A percentile compares a stretch with the other conserved stretches of the same genome.
phyloP scores from a whole-genome alignment of 2,888 invertebrate genomes.

The Papilio protenor region DNA sequence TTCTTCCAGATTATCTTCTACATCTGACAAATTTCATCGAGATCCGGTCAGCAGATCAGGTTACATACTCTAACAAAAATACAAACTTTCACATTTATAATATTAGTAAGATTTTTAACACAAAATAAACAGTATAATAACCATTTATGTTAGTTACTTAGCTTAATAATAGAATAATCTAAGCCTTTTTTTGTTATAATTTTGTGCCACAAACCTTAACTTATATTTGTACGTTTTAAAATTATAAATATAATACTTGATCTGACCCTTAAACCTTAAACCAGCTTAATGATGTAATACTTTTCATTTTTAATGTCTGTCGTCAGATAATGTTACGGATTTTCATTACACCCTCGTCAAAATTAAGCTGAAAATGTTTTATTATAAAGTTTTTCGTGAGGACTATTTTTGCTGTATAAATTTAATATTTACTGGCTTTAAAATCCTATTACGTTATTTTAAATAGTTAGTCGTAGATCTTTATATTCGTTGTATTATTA shows the following conservation, averaged over 20 bases:
- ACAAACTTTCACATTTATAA: too few relatives aligned
- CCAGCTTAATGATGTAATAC: not conserved
- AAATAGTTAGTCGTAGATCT: not conserved
- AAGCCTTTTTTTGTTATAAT: too few relatives aligned
- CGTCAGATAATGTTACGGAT: not conserved
- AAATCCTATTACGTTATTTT: not conserved
- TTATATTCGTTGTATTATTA: not conserved
- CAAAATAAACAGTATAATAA: too few relatives aligned
- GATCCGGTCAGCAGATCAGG: too few relatives aligned
- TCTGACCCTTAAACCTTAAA: not conserved
- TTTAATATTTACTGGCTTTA: not conserved
- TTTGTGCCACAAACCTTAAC: too few relatives aligned
- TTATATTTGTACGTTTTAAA: not conserved
- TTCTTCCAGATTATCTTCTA: too few relatives aligned
- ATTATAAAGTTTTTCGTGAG: not conserved
- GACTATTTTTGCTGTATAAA: not conserved
- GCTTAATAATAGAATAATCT: too few relatives aligned
- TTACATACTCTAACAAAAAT: too few relatives aligned
- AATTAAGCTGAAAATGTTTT: conserved; percentile 8
- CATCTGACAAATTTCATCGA: too few relatives aligned
- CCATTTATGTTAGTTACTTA: too few relatives aligned
- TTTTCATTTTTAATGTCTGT: conserved; percentile 7
- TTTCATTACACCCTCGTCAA: conserved; percentile 15
- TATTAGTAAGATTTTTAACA: too few relatives aligned
- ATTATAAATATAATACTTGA: not conserved